Evolutionary conservation across 2,113 vertebrate species (phyloP).

Genomic region (Cebus imitator): DNA sequence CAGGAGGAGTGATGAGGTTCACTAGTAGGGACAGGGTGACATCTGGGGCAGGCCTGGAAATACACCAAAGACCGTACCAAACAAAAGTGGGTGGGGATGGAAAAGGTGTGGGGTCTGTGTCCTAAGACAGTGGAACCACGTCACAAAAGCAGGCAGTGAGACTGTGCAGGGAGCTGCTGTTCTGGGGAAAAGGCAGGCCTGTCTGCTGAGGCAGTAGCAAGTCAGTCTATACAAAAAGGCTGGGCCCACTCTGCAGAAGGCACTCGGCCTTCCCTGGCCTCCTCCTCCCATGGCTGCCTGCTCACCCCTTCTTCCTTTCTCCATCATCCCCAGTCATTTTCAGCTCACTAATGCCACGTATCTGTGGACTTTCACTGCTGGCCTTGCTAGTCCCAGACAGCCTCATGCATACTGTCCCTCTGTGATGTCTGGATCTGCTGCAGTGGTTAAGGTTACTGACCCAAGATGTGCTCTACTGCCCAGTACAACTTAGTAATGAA

Average conservation of each 20-base stretch:
- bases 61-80: background rate
- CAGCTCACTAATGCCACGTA: background rate
- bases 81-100: background rate
- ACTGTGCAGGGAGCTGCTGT: background rate
- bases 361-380: background rate
- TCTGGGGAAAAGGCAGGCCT: background rate
- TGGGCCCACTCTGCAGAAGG: background rate
- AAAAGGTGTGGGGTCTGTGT: background rate
- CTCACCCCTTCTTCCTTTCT: background rate
- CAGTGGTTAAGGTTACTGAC: background rate
- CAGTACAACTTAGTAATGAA: background rate
- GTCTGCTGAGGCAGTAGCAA: rapidly evolving
- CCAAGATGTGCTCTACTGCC: background rate
- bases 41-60: background rate
- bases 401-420: background rate
- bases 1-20: background rate
- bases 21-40: no score
- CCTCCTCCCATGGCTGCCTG: rapidly evolving
- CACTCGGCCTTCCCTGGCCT: background rate
- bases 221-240: background rate
- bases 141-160: background rate
- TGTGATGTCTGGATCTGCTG: background rate
- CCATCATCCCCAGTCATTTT: background rate
- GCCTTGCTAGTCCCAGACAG: background rate
- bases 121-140: background rate